These are phyloP conservation scores for Mystacornis crossleyi DNA, from an alignment of 2,113 vertebrate species.

Conservation along the genomic window DNA sequence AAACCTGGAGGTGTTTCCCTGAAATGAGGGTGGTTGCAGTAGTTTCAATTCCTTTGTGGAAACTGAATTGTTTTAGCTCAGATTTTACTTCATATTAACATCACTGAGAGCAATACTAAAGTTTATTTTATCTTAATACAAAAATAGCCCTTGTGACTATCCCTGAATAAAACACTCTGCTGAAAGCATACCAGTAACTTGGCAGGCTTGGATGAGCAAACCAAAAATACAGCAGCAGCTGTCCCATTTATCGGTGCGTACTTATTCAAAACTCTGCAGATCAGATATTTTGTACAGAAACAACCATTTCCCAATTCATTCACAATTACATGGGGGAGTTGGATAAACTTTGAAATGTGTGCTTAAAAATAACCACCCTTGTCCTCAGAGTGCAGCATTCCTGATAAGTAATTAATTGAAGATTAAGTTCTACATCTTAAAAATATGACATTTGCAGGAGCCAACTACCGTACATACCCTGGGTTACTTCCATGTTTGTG, in stretches of 20 bases:
- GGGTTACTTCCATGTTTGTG: neutral
- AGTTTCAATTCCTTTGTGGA: neutral
- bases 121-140: neutral
- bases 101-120: neutral
- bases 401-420: neutral
- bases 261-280: neutral
- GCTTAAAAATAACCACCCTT: neutral
- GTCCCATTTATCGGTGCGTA: neutral
- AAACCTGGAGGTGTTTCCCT: neutral
- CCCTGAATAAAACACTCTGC: neutral
- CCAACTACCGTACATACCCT: neutral
- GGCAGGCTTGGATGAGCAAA: neutral
- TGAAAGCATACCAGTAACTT: neutral
- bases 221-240: constrained; percentile 13
- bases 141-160: neutral
- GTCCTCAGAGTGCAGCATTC: neutral
- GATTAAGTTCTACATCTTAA: neutral
- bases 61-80: neutral
- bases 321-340: neutral
- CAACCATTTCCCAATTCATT: neutral
- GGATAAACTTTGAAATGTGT: neutral
- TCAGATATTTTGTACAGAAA: neutral
- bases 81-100: neutral
- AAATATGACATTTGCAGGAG: neutral
- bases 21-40: neutral